Percentiles rank a stretch among this genome's conserved stretches.
phyloP scores from a whole-genome alignment of 2,888 invertebrate species.

The Nymphalis c-album region DNA sequence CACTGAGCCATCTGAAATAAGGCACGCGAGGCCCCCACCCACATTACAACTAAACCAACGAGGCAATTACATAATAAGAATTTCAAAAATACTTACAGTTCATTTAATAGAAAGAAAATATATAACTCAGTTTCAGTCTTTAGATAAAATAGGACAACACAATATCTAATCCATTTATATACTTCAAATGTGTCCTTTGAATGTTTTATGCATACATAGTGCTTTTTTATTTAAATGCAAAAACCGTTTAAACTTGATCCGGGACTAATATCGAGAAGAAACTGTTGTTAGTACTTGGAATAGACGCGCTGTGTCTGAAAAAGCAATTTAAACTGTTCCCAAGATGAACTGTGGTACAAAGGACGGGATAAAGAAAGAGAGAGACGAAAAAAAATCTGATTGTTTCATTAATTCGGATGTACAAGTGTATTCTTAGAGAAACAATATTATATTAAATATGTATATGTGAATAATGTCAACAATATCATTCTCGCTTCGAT shows the following conservation, averaged over 20 bases:
- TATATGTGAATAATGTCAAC: no score
- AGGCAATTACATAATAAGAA: no score
- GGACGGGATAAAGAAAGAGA: constrained; percentile 27
- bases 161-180: constrained; percentile 25
- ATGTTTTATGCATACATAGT: constrained; percentile 42
- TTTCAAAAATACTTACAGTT: neutral
- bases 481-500: no score
- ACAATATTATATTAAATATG: no score
- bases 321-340: constrained; percentile 78
- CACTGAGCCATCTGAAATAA: no score
- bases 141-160: neutral
- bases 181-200: constrained; percentile 35
- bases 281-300: constrained; percentile 69
- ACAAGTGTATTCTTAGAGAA: no score
- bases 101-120: neutral
- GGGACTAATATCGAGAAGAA: constrained; percentile 63
- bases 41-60: no score
- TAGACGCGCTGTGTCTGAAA: constrained; percentile 72
- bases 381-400: neutral
- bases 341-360: constrained; percentile 48
- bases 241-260: constrained; percentile 66
- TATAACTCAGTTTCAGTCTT: neutral
- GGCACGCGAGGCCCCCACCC: no score
- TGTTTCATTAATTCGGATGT: neutral
- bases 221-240: constrained; percentile 47